Evolutionary conservation across 2,113 vertebrate genomes (phyloP).

Genomic region (Sphyrna mokarran): DNA sequence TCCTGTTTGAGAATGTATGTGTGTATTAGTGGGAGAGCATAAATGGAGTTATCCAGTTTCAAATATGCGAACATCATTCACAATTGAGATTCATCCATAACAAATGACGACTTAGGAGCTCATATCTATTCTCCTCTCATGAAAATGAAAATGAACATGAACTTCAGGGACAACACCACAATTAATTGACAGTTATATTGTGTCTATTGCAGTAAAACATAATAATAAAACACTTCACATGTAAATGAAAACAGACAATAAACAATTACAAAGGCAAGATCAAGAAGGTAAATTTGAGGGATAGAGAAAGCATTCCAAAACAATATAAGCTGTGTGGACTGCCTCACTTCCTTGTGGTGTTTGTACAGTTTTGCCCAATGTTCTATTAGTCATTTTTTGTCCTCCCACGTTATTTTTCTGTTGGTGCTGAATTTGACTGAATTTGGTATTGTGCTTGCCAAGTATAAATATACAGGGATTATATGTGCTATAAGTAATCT

Average conservation of each 20-base stretch:
- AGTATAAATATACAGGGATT: not conserved
- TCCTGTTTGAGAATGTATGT: no score
- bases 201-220: not conserved
- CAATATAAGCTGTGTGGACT: not conserved
- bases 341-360: not conserved
- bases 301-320: not conserved
- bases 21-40: no score
- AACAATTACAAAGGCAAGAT: not conserved
- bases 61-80: not conserved
- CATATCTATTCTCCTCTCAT: not conserved
- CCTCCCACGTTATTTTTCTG: not conserved
- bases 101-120: not conserved
- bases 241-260: not conserved
- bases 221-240: not conserved
- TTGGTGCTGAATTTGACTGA: not conserved
- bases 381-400: not conserved
- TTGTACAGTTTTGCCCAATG: not conserved
- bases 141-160: not conserved
- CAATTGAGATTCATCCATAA: not conserved
- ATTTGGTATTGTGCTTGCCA: not conserved
- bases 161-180: not conserved
- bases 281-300: not conserved
- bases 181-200: not conserved
- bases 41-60: no score
- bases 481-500: not conserved